These are phyloP conservation scores for Physella acuta DNA, from an alignment of 1,140 invertebrate genomes.

Conservation along the genomic window DNA sequence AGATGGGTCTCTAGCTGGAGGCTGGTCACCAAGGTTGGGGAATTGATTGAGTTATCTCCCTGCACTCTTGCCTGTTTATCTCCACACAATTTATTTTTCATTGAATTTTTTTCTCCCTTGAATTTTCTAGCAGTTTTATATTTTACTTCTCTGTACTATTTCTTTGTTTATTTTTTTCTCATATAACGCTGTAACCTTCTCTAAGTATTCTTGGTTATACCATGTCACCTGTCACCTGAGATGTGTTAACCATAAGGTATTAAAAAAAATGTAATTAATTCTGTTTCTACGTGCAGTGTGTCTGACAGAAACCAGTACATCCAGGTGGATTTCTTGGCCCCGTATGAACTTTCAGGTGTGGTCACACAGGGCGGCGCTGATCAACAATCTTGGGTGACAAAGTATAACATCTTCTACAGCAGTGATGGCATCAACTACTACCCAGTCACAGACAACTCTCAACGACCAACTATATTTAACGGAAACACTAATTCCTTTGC, in stretches of 20 bases:
- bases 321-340: constrained; percentile 71
- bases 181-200: too few species aligned
- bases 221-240: too few species aligned
- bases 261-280: too few species aligned
- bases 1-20: constrained; percentile 37
- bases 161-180: too few species aligned
- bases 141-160: too few species aligned
- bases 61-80: background rate
- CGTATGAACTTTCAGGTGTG: constrained; percentile 76
- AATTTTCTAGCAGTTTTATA: too few species aligned
- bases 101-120: too few species aligned
- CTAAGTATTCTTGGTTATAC: too few species aligned
- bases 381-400: constrained; percentile 68
- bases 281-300: constrained; percentile 30
- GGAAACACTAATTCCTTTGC: constrained; percentile 45
- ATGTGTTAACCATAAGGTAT: background rate
- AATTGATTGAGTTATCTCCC: background rate
- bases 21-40: constrained; percentile 47
- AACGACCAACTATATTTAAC: constrained; percentile 33
- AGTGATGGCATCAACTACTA: constrained; percentile 39
- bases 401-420: constrained; percentile 67
- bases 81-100: too few species aligned
- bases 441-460: constrained; percentile 30
- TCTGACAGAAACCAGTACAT: constrained; percentile 44
- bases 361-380: constrained; percentile 66